Conservation (phyloP, 1,140 invertebrate species). For the Pectinophora gossypiella region DNA sequence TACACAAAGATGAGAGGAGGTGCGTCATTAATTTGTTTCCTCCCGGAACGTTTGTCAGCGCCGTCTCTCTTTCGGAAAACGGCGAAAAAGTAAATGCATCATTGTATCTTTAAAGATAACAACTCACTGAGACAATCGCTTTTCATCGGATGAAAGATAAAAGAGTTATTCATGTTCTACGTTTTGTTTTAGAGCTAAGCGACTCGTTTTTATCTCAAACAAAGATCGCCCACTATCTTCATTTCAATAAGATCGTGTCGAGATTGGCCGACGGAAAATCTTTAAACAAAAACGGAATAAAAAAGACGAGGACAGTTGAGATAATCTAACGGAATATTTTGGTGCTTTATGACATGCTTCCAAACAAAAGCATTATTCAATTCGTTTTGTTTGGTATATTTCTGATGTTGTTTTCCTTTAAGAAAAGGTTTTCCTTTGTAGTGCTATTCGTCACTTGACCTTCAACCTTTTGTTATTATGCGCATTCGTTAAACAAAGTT, state of each 20-base stretch:
- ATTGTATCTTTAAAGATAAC: neutral
- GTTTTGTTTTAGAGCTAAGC: neutral
- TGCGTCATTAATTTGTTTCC: too few relatives aligned
- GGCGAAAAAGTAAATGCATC: neutral
- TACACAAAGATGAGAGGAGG: too few relatives aligned
- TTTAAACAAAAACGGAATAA: neutral
- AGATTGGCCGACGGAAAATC: neutral
- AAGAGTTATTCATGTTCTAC: neutral
- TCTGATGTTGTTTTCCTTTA: neutral
- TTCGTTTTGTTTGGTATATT: neutral
- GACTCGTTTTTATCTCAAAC: neutral
- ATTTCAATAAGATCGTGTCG: neutral
- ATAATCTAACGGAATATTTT: too few relatives aligned
- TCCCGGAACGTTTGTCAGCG: too few relatives aligned
- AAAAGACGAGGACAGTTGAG: too few relatives aligned
- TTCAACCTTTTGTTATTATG: neutral
- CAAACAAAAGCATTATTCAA: neutral
- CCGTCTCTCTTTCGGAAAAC: too few relatives aligned
- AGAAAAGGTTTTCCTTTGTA: neutral
- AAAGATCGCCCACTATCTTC: neutral
- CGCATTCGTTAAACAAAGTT: neutral
- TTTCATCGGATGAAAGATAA: neutral
- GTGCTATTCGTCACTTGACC: neutral
- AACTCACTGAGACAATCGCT: neutral
- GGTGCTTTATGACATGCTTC: too few relatives aligned